phyloP scores from a whole-genome alignment of 1,140 invertebrate species.

The Pseudomyrmex concolor region DNA sequence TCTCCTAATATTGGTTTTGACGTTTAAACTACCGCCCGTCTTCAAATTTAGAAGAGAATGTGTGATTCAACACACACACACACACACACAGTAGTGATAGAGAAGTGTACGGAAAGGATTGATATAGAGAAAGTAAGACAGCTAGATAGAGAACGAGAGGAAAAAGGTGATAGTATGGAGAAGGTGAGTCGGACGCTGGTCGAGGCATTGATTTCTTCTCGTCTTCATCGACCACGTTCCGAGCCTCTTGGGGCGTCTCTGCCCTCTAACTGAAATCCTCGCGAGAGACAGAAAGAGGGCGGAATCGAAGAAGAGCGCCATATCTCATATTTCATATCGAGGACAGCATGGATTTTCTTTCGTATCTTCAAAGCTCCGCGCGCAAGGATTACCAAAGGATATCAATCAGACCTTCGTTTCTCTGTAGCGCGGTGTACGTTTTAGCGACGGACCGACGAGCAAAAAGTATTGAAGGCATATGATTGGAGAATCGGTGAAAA shows the following conservation, averaged over 20 bases:
- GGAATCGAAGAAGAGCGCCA: constrained; percentile 75
- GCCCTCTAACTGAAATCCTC: constrained; percentile 80
- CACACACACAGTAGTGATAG: not conserved
- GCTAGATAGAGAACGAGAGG: not conserved
- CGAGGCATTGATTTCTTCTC: constrained; percentile 85
- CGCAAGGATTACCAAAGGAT: constrained; percentile 80
- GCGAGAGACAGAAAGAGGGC: constrained; percentile 74
- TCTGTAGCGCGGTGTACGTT: constrained; percentile 13
- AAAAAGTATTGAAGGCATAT: constrained; percentile 46
- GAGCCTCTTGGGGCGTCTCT: constrained; percentile 77
- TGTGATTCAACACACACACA: not conserved
- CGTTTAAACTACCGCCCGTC: not conserved
- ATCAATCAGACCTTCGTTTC: constrained; percentile 79
- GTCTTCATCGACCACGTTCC: constrained; percentile 83
- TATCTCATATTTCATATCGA: constrained; percentile 83
- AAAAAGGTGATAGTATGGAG: constrained; percentile 45
- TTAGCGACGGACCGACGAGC: not conserved
- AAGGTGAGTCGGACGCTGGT: constrained; percentile 77
- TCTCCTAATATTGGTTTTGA: not conserved
- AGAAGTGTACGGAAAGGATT: not conserved
- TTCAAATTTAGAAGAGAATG: not conserved
- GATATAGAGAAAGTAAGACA: constrained; percentile 5
- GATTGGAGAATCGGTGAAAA: constrained; percentile 36
- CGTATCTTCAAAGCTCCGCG: constrained; percentile 75
- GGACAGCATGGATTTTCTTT: constrained; percentile 83